Evolutionary conservation across 1,140 invertebrate species (phyloP), one percentile per base, ranked within the genome.

Genomic region (Leptinotarsa texana): DNA sequence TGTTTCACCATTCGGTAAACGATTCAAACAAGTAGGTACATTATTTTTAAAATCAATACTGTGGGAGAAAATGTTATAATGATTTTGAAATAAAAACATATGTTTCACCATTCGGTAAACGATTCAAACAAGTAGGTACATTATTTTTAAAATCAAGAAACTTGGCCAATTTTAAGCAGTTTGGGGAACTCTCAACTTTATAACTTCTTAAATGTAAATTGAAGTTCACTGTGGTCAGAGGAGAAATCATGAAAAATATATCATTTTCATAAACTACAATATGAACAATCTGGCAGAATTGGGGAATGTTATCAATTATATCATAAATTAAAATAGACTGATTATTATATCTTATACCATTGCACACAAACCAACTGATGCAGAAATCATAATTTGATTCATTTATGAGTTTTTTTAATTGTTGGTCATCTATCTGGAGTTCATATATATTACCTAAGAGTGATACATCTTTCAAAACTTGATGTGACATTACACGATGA

Each of bases 381-480:
- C 17, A 11, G 47, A 47, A 47, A 21, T 17, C n/a, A 49, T n/a
- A 48, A 4, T 69, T 49, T 4, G 47, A 47, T 47, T 69, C n/a
- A 17, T 15, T 13, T n/a, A 15, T 49, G 22, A n/a, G 8, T 3
- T 5, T 47, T 48, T 48, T 69, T 15, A 18, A 69, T 17, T 48
- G 5, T 47, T 42, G n/a, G 27, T 27, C 27, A 27, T 27, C 13
- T 13, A 1, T 65, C 24, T 5, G 63, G 21, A 42, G 48, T 49
- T 18, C 42, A 15, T 27, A 27, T 27, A 48, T 47, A 47, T 42
- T 13, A 48, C 47, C 17, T 5, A 13, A 18, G 27, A 24, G 5
- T 48, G n/a, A 18, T n/a, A 69, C 3, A 74, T 70, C 17, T 57
- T 75, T 47, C 69, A 75, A 63, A 13, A 13, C 51, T 48, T 17